These are phyloP conservation scores for Sinodicranocentrus sp. DNA, from an alignment of 2,888 invertebrate genomes.

Conservation along the genomic window DNA sequence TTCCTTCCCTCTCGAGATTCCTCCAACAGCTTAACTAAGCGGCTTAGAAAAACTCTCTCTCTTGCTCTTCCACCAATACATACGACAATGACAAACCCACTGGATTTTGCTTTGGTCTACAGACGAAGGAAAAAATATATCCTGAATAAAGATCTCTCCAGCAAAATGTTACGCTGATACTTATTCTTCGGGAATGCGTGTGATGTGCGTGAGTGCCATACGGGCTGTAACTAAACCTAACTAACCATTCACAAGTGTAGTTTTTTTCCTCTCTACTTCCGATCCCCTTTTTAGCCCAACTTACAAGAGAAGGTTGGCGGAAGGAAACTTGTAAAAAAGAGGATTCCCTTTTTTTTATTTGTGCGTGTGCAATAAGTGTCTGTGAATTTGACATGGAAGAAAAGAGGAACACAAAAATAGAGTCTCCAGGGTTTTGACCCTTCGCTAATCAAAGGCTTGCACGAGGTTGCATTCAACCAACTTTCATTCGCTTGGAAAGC, in stretches of 20 bases:
- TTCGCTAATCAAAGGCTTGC: slow-evolving; percentile 65
- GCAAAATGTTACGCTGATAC: no score
- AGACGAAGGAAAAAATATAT: no score
- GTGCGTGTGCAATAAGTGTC: slow-evolving; percentile 19
- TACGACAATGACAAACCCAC: no score
- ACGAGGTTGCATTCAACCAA: slow-evolving; percentile 28
- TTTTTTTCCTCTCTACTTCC: background rate
- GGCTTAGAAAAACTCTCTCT: no score
- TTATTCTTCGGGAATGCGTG: no score
- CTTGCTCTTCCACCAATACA: no score
- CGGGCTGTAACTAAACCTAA: background rate
- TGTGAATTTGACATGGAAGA: slow-evolving; percentile 34
- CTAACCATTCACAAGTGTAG: slow-evolving; percentile 21
- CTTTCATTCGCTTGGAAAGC: slow-evolving; percentile 45
- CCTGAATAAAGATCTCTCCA: no score
- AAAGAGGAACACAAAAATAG: slow-evolving; percentile 14
- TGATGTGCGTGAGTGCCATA: background rate
- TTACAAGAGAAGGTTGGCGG: background rate
- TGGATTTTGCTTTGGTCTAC: background rate
- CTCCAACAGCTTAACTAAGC: slow-evolving; percentile 45
- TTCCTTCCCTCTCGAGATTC: slow-evolving; percentile 26
- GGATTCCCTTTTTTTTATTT: background rate
- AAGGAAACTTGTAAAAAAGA: background rate
- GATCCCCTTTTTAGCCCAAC: background rate
- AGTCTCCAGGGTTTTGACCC: slow-evolving; percentile 68